Evolutionary conservation across 2,113 vertebrate genomes (phyloP).

Genomic region (Etheostoma cragini): DNA sequence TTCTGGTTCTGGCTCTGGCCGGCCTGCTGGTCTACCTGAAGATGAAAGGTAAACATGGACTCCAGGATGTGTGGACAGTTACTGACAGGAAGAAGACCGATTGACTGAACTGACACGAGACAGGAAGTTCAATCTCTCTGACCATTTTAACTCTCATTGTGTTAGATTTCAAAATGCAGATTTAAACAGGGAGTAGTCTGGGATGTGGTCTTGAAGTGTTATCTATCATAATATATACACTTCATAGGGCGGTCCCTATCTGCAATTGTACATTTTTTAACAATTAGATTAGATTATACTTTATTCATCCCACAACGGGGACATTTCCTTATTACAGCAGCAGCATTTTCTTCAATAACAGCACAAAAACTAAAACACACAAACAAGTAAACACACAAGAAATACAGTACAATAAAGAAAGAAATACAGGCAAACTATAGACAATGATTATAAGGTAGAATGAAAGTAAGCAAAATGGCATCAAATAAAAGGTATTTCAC

Average conservation of each 20-base stretch:
- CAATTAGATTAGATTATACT: too few species aligned
- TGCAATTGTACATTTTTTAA: background rate
- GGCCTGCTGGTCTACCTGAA: constrained; percentile 70
- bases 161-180: background rate
- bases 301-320: too few species aligned
- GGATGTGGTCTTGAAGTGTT: background rate
- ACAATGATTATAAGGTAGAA: too few species aligned
- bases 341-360: too few species aligned
- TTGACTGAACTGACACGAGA: background rate
- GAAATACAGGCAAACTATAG: too few species aligned
- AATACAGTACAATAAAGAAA: too few species aligned
- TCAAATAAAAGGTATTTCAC: too few species aligned
- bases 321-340: too few species aligned
- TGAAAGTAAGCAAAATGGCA: too few species aligned
- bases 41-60: constrained; percentile 57
- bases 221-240: background rate
- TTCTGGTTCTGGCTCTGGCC: constrained; percentile 51
- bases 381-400: too few species aligned
- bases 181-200: background rate
- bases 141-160: too few species aligned
- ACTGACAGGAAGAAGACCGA: background rate
- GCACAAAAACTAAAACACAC: too few species aligned
- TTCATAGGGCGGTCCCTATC: background rate
- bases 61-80: background rate
- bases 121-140: background rate